Base-by-base conservation (phyloP, 1,140 invertebrate genomes). In the Drosophila sproati region DNA sequence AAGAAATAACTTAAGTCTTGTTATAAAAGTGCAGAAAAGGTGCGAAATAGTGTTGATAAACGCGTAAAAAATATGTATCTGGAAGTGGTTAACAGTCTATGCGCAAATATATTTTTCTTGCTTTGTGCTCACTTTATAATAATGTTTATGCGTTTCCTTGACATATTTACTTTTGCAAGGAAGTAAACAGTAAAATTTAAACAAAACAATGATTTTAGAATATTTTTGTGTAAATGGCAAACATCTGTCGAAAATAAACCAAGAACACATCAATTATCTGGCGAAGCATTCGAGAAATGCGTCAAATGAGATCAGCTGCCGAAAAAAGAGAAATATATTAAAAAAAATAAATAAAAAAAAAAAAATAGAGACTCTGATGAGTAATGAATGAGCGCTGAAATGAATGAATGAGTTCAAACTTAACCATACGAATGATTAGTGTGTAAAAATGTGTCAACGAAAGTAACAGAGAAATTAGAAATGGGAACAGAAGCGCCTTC, bases 211-310 rank as follows among this genome's bases (percentile, higher is more conserved):
- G 56, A 63, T 82, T 56, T 61, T 79, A 69, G 64, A 59, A 73
- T 60, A 60, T 41, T 68, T 50, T 63, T 59, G n/a, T 50, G 50
- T 35, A 68, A 78, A 79, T 63, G 77, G 77, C 62, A 83, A 82
- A 88, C 83, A 87, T 88, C 80, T 87, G 83, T 57, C 54, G 43
- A 69, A 66, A 73, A 77, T 80, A 88, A 80, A 80, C 80, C 80
- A 37, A 66, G 48, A 74, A 74, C 43, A 69, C 61, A 88, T 82
- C 82, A 68, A 74, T 71, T 73, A 73, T 74, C 28, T 77, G 60
- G 66, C 35, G 32, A 37, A 47, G 31, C 41, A 29, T 56, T 3
- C 45, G 35, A 55, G 34, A 62, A 70, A 63, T 63, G 50, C 75
- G 68, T 76, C 76, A 80, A 82, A 77, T 82, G 83, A 87, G 83